Conservation (phyloP, 2,888 invertebrate species). For the Mayetiola destructor region DNA sequence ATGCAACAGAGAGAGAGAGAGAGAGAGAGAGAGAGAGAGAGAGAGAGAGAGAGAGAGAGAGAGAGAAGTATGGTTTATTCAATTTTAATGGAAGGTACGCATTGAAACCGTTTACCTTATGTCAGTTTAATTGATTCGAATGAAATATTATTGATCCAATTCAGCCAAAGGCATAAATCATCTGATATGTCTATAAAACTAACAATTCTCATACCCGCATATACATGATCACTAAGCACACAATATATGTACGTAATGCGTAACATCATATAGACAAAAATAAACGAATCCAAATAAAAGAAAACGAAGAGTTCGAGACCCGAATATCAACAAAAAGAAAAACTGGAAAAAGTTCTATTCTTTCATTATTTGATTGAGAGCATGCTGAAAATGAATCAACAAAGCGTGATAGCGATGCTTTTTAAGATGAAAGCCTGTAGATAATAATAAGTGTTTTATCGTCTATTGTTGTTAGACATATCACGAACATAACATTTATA, state of each 20-base stretch:
- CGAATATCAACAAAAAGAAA: background rate
- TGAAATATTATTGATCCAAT: background rate
- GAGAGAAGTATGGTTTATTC: background rate
- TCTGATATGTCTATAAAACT: background rate
- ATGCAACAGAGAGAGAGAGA: background rate
- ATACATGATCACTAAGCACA: no score
- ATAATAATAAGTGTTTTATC: no score
- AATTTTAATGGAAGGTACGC: background rate
- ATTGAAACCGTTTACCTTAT: background rate
- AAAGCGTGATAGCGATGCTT: background rate
- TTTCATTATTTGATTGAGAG: background rate
- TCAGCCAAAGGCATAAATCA: background rate
- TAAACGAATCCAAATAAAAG: no score
- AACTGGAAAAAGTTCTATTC: no score
- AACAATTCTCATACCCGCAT: background rate
- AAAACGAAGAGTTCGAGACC: no score
- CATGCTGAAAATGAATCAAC: no score
- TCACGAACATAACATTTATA: background rate
- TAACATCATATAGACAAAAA: no score
- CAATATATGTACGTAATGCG: no score
- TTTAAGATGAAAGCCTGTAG: background rate
- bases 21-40: background rate
- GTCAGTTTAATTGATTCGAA: constrained; percentile 9
- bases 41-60: background rate
- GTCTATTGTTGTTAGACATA: background rate